Percentiles rank a stretch among this genome's conserved stretches.
Evolutionary conservation across 2,113 vertebrate species (phyloP).

Genomic region (Corynorhinus townsendii): DNA sequence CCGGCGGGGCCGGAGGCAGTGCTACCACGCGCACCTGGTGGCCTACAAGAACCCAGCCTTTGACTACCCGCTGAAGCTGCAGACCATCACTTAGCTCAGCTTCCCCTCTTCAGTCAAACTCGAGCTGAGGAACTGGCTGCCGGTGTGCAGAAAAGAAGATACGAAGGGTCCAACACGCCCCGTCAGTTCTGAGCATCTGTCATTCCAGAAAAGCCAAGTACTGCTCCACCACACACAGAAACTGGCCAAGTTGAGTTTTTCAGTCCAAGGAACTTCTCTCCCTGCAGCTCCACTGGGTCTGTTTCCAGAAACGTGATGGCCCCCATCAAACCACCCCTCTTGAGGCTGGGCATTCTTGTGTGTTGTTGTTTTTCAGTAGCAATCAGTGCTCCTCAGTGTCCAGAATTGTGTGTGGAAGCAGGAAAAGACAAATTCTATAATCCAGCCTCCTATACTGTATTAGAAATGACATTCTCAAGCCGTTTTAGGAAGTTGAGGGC

Average conservation of each 20-base stretch:
- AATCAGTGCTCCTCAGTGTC: not conserved
- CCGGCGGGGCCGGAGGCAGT: slow-evolving; percentile 67
- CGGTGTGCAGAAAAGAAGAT: not conserved
- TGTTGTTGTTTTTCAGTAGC: not conserved
- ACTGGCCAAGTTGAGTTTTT: not conserved
- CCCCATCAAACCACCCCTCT: not conserved
- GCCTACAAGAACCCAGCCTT: slow-evolving; percentile 85
- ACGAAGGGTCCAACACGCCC: accelerated
- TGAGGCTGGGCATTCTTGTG: not conserved
- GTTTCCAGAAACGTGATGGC: not conserved
- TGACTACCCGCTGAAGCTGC: slow-evolving; percentile 70
- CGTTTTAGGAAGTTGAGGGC: not conserved
- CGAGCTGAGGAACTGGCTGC: not conserved
- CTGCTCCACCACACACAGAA: not conserved
- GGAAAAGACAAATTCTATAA: not conserved
- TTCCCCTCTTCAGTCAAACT: not conserved
- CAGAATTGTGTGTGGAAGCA: not conserved
- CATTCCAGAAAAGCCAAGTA: not conserved
- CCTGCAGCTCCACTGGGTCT: not conserved
- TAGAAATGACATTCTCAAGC: not conserved
- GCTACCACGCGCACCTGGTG: slow-evolving; percentile 75
- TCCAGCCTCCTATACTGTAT: not conserved
- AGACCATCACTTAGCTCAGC: slow-evolving; percentile 44
- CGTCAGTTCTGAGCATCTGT: accelerated
- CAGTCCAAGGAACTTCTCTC: not conserved